Percentiles rank a stretch among this genome's conserved stretches.
Evolutionary conservation across 1,140 invertebrate genomes (phyloP).

Genomic region (Eueides isabella): DNA sequence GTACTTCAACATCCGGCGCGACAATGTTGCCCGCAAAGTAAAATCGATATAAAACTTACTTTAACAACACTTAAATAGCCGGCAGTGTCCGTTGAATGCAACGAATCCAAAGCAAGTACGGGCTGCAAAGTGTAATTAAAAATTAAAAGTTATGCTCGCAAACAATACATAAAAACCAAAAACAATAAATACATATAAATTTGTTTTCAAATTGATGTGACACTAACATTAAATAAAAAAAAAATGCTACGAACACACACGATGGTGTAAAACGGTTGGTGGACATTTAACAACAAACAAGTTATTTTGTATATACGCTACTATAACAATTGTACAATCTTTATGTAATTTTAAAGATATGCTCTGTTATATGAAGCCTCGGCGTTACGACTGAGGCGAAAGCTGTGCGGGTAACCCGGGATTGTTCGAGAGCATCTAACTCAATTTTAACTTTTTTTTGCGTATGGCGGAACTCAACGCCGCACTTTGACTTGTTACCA

Average conservation of each 20-base stretch:
- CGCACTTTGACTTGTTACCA: no score
- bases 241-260: background rate
- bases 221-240: background rate
- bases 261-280: constrained; percentile 28
- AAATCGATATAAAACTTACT: constrained; percentile 75
- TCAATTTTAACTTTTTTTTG: no score
- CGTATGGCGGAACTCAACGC: no score
- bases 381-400: constrained; percentile 26
- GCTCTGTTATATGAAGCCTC: constrained; percentile 47
- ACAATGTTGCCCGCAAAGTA: constrained; percentile 66
- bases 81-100: constrained; percentile 56
- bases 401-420: background rate
- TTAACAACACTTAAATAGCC: constrained; percentile 59
- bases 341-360: constrained; percentile 46
- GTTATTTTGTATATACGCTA: constrained; percentile 36
- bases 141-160: background rate
- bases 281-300: constrained; percentile 38
- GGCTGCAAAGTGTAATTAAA: constrained; percentile 16
- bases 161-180: background rate
- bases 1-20: constrained; percentile 68
- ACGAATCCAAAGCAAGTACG: constrained; percentile 43
- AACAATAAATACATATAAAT: background rate
- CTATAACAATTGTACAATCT: constrained; percentile 50
- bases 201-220: background rate
- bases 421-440: background rate